phyloP scores from a whole-genome alignment of 1,140 invertebrate genomes.

The Nasonia longicornis region DNA sequence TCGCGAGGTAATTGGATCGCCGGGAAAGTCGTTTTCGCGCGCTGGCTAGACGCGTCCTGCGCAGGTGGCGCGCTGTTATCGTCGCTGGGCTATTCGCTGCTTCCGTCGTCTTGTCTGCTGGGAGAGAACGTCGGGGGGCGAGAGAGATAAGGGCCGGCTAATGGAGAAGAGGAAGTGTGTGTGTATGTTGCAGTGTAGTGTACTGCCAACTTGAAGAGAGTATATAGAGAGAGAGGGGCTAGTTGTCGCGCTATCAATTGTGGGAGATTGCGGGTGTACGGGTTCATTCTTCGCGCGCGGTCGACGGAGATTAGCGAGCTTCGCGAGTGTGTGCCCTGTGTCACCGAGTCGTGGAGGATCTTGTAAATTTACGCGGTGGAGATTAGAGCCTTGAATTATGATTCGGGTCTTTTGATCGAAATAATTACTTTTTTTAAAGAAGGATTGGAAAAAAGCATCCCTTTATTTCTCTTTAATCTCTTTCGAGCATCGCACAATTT shows the following conservation, averaged over 20 bases:
- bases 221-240: not conserved
- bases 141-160: not conserved
- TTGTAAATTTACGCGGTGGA: too few relatives aligned
- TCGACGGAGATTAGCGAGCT: not conserved
- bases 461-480: too few relatives aligned
- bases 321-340: too few relatives aligned
- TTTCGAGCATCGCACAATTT: too few relatives aligned
- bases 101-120: not conserved
- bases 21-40: not conserved
- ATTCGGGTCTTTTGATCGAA: too few relatives aligned
- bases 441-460: too few relatives aligned
- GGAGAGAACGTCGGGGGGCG: not conserved
- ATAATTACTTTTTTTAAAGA: too few relatives aligned
- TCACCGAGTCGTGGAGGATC: not conserved
- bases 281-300: not conserved
- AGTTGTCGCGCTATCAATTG: not conserved
- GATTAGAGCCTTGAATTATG: too few relatives aligned
- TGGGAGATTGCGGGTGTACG: not conserved
- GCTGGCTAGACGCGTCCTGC: not conserved
- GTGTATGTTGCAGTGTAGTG: not conserved
- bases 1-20: not conserved
- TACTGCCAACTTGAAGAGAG: not conserved
- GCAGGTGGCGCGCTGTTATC: not conserved
- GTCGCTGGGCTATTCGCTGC: not conserved
- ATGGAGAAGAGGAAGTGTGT: not conserved